phyloP scores from a whole-genome alignment of 2,113 vertebrate genomes.

The Emydocephalus ijimae region DNA sequence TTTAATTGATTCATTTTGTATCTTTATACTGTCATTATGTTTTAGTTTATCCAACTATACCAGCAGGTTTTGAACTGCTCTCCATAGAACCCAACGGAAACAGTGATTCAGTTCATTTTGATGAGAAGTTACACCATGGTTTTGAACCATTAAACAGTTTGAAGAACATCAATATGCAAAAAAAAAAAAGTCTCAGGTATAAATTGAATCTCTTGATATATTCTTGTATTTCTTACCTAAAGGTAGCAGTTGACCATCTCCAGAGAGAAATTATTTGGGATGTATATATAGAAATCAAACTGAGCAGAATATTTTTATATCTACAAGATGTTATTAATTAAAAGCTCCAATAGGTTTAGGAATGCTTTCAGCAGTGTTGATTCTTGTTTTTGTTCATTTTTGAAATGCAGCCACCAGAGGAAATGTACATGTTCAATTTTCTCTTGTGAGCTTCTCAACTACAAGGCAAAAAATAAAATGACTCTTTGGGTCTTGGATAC shows the following conservation, averaged over 20 bases:
- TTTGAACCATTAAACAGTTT: constrained; percentile 35
- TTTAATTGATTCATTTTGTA: not conserved
- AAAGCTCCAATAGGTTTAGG: constrained; percentile 27
- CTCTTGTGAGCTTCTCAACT: constrained; percentile 7
- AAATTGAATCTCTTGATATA: constrained; percentile 46
- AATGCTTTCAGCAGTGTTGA: constrained; percentile 6
- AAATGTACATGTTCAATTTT: not conserved
- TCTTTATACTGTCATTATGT: not conserved
- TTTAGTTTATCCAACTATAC: not conserved
- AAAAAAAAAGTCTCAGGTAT: constrained; percentile 53
- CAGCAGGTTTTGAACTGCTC: constrained; percentile 21
- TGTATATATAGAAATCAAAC: not conserved
- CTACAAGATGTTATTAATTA: constrained; percentile 17
- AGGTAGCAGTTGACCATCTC: constrained; percentile 29
- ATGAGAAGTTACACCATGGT: not conserved
- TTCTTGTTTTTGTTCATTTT: not conserved
- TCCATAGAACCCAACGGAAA: not conserved
- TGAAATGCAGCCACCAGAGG: not conserved
- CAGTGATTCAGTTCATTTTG: not conserved
- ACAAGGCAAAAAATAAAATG: constrained; percentile 16
- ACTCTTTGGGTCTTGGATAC: constrained; percentile 6
- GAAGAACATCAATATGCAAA: constrained; percentile 56
- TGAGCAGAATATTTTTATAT: constrained; percentile 24
- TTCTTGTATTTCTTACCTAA: constrained; percentile 56
- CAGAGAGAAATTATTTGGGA: constrained; percentile 31